Conservation (phyloP, 2,888 invertebrate species). For the Napeogenes sylphis region DNA sequence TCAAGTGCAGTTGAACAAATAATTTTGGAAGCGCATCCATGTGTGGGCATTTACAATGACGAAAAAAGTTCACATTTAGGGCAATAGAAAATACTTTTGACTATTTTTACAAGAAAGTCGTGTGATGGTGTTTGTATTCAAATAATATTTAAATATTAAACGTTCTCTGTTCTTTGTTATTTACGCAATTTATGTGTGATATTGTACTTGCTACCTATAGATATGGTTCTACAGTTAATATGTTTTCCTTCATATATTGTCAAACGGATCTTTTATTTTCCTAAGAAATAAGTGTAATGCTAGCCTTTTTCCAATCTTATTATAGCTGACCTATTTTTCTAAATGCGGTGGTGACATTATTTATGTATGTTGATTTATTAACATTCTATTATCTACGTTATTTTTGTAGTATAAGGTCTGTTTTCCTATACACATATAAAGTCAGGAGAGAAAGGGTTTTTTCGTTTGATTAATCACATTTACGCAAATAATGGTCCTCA, state of each 20-base stretch:
- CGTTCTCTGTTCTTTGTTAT: no score
- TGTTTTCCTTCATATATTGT: not conserved
- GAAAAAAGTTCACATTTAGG: no score
- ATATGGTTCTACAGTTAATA: not conserved
- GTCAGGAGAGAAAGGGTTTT: constrained; percentile 40
- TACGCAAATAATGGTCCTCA: constrained; percentile 41
- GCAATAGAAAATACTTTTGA: no score
- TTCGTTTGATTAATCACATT: constrained; percentile 54
- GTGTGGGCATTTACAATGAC: no score
- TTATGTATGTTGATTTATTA: constrained; percentile 23
- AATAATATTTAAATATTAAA: no score
- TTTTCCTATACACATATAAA: constrained; percentile 13
- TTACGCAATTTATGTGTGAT: not conserved
- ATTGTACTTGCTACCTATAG: not conserved
- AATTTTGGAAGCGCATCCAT: no score
- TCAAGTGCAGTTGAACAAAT: no score
- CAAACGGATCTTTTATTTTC: constrained; percentile 8
- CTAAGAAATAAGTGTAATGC: constrained; percentile 3
- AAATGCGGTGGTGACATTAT: constrained; percentile 39
- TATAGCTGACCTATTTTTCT: constrained; percentile 41
- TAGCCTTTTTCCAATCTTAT: constrained; percentile 23
- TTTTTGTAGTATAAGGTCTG: constrained; percentile 16
- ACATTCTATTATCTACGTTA: constrained; percentile 17
- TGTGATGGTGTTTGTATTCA: no score
- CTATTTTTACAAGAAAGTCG: no score